Evolutionary conservation across 2,113 vertebrate genomes (phyloP).

Genomic region (Saccopteryx bilineata): DNA sequence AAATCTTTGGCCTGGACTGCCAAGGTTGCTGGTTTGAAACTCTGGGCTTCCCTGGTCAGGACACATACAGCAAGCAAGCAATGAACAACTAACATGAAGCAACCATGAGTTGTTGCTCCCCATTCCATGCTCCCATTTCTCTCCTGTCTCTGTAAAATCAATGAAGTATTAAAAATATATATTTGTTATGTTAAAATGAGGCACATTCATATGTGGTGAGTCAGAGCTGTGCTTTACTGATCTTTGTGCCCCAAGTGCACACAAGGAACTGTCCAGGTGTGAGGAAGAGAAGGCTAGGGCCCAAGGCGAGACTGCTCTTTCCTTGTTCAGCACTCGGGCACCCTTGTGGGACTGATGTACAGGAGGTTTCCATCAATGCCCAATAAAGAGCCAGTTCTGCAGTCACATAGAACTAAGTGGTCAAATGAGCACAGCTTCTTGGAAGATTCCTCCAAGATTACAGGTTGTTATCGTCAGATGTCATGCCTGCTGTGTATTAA

Average conservation of each 20-base stretch:
- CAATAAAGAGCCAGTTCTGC: neutral
- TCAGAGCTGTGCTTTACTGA: neutral
- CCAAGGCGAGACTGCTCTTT: neutral
- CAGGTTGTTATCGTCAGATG: neutral
- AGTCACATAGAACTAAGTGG: neutral
- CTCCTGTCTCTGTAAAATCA: too few species aligned
- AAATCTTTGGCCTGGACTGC: too few species aligned
- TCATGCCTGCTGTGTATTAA: constrained; percentile 59
- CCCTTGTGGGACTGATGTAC: neutral
- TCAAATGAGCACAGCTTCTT: neutral
- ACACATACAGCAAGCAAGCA: too few species aligned
- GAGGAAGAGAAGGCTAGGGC: neutral
- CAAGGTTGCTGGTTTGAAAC: too few species aligned
- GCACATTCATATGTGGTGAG: neutral
- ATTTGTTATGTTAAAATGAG: neutral
- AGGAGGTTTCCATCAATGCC: neutral
- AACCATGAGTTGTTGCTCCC: too few species aligned
- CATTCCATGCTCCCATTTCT: too few species aligned
- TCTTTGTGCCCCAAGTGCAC: neutral
- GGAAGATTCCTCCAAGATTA: neutral
- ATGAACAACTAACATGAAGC: too few species aligned
- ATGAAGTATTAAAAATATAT: too few species aligned
- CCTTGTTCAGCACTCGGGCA: neutral
- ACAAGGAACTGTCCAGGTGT: neutral
- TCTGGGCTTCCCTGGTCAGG: too few species aligned